Base-by-base conservation (phyloP, 2,797 vertebrate genomes). In the Poecilia gillii region DNA sequence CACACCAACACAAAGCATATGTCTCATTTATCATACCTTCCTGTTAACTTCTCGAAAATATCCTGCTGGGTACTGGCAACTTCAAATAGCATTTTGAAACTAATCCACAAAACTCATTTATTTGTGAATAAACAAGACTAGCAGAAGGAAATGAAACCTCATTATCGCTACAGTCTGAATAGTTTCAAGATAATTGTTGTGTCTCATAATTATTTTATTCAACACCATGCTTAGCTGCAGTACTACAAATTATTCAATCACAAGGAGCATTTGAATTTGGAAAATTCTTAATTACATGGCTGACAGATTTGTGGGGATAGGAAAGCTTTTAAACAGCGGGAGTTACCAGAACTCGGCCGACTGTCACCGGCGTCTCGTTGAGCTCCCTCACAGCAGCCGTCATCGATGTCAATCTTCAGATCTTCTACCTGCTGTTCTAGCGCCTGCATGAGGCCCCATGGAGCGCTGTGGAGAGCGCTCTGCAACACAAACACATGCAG, bases 361-460 rank as follows among this genome's bases (percentile, higher is more conserved):
- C 93, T 94, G 88, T 97, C 95, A 57, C 84, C 84, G 11, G 88
- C 51, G 31, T 93, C 91, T 80, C 87, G 91, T 53, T 91, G 92
- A 74, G 83, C 85, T 43, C 85, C 87, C 16, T 94, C 93, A 33
- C 81, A 88, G 79, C 85, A 81, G 43, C 87, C 72, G 1, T 88
- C 72, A 2, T 81, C 87, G 0, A 79, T 49, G 85, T 96, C 91
- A 59, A 97, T 84, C 55, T 94, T 95, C 88, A 98, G 90, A 78
- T 97, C 96, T 72, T 96, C 96, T 84, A 97, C 92, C 90, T 98
- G 96, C 91, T 97, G 96, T 57, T 97, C 97, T 91, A 98, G 85
- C n/a, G 95, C 94, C 93, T 96, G 95, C 94, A 97, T 93, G 86
- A 97, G 92, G 49, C 90, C 96, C 95, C 75, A 96, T 79, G 93